Base-by-base conservation (phyloP, 1,140 invertebrate species). In the Cydia fagiglandana region DNA sequence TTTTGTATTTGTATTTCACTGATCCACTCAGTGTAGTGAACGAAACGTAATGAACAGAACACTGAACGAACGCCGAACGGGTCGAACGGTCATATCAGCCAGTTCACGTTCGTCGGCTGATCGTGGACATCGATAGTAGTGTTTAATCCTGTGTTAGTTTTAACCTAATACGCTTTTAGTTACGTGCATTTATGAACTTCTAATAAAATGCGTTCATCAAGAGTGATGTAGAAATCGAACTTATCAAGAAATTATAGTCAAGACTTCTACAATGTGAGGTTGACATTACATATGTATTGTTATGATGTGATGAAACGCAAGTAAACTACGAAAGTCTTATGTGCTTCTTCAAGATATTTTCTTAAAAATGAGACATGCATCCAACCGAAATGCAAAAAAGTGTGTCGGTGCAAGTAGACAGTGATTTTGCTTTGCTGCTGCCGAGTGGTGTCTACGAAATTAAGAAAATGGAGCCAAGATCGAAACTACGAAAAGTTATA, bases 331-430 rank as follows among this genome's bases (percentile, higher is more conserved):
- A 50, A 73, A 50, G 34, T 53, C 73, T 73, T 64, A 84, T 84
- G 84, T 87, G 86, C 84, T 81, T 78, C 76, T 81, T 75, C 78
- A 53, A 81, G 77, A 88, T 87, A 88, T 90, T 86, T 88, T 86
- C 83, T 85, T 89, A 88, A 93, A 91, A 91, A 93, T 93, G 90
- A 93, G 91, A 93, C 90, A 93, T 93, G 92, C 89, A 92, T 88
- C 87, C 91, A 76, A 79, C 84, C 91, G 94, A 94, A 94, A 94
- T 94, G 94, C 94, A 94, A 94, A 96, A 95, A 94, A 96, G 95
- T 94, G 95, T 96, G 81, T 95, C 95, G 87, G 95, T 96, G 88
- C 95, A 96, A 95, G 95, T 96, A 89, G 95, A 95, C 94, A 95
- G 95, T 95, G 95, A 96, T 94, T 95, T 96, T 91, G 95, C 95